These are phyloP conservation scores for Menidia beryllina DNA, from an alignment of 2,113 vertebrate species.

Conservation along the genomic window DNA sequence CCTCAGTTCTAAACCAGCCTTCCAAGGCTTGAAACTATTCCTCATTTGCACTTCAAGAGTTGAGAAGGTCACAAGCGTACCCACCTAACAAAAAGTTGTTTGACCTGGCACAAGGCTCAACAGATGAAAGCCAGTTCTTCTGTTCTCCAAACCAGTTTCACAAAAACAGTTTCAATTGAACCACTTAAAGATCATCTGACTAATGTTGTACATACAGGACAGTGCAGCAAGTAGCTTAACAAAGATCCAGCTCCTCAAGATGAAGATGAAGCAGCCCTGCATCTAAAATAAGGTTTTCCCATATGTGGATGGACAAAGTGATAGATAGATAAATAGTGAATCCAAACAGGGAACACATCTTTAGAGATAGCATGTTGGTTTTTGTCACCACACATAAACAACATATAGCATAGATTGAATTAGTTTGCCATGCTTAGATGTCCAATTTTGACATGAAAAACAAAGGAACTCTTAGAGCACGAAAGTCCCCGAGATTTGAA, in stretches of 20 bases:
- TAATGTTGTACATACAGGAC: not conserved
- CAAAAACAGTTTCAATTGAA: not conserved
- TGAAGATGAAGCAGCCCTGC: not conserved
- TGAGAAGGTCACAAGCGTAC: not conserved
- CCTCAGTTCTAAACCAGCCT: not conserved
- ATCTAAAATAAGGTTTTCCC: not conserved
- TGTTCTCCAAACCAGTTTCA: not conserved
- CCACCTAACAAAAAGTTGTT: not conserved
- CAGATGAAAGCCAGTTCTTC: not conserved
- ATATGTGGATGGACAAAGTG: not conserved
- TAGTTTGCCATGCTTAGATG: not conserved
- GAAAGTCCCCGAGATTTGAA: not conserved
- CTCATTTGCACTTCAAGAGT: not conserved
- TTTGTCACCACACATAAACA: not conserved
- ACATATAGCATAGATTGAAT: not conserved
- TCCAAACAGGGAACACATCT: not conserved
- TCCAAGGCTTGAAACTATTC: not conserved
- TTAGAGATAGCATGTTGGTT: not conserved
- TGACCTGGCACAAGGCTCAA: not conserved
- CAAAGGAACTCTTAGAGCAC: no score
- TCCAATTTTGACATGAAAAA: no score
- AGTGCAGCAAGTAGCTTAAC: not conserved
- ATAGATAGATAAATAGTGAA: not conserved
- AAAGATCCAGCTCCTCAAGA: not conserved
- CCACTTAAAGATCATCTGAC: not conserved